Evolutionary conservation across 2,797 vertebrate species (phyloP), one percentile per base, ranked within the genome.

Genomic region (Lepus townsendii): DNA sequence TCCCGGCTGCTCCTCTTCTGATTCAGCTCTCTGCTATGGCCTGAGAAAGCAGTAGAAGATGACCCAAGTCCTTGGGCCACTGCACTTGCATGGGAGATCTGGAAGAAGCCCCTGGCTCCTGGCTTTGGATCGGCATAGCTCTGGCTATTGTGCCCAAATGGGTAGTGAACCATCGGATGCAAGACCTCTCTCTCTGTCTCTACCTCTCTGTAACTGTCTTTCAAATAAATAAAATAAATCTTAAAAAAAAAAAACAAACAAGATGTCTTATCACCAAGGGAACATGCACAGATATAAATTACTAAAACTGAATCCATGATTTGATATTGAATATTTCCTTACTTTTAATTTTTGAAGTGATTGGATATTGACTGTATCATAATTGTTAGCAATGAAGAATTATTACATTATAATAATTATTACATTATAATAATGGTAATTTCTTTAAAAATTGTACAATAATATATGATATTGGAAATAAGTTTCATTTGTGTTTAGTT

Each of bases 341-440:
- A 19, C 0, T 9, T 26, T 26, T 20, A 14, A 19, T 1, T 65
- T 71, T 42, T 30, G 5, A 20, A 47, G 0, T 57, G 19, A 0
- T 35, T 11, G 22, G 24, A 16, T 84, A 60, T 26, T 27, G 35
- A 13, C 10, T 22, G 1, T 1, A 35, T 47, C 11, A 19, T 0
- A 17, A 32, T 63, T 86, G 22, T 87, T 57, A 14, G 35, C 26
- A 69, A 12, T 72, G 57, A 80, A 50, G 24, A 73, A 57, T 57
- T 57, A 20, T 57, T 57, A 57, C 54, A 57, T 57, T 47, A 35
- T 47, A 85, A 68, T 13, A 50, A 10, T 30, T 76, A 38, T 42
- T 54, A 27, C 6, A 16, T 80, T 27, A 19, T 10, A 42, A 2
- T 68, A 76, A 71, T 1, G 57, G 12, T 22, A 8, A 73, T 63